These are phyloP conservation scores for Crenichthys baileyi DNA, from an alignment of 2,797 vertebrate species.

Conservation along the genomic window DNA sequence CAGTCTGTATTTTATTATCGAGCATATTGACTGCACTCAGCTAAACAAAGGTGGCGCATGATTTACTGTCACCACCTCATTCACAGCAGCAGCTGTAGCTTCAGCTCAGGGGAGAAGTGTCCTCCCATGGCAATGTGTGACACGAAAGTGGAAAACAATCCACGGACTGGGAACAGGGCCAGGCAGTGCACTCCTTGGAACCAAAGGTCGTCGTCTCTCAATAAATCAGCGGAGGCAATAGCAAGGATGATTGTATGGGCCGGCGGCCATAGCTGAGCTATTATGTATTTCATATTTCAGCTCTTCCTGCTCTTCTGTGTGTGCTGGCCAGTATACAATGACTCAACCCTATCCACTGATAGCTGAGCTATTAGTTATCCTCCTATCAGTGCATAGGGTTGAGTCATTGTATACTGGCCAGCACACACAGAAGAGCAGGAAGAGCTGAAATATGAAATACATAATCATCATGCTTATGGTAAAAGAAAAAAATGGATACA, in stretches of 20 bases:
- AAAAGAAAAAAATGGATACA: not conserved
- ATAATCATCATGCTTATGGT: conserved; percentile 13
- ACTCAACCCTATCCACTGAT: conserved; percentile 44
- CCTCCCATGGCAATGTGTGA: conserved; percentile 51
- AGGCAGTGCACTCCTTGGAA: conserved; percentile 42
- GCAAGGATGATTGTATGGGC: conserved; percentile 65
- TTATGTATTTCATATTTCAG: conserved; percentile 24
- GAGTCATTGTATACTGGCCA: conserved; percentile 55
- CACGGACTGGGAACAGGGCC: conserved; percentile 48
- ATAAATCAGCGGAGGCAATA: conserved; percentile 70
- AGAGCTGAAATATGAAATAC: conserved; percentile 24
- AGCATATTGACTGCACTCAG: not conserved
- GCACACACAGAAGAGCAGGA: conserved; percentile 26
- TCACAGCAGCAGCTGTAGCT: conserved; percentile 33
- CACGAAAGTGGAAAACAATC: conserved; percentile 63
- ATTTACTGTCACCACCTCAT: conserved; percentile 47
- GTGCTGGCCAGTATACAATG: conserved; percentile 53
- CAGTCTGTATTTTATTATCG: not conserved
- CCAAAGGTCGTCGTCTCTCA: conserved; percentile 67
- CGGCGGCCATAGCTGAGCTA: conserved; percentile 54
- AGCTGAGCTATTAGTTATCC: conserved; percentile 68
- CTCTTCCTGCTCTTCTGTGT: conserved; percentile 21
- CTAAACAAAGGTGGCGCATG: conserved; percentile 18
- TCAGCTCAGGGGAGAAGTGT: conserved; percentile 39
- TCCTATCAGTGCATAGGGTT: conserved; percentile 44